Percentiles rank a stretch among this genome's conserved stretches.
These are phyloP conservation scores for Mimumesa dahlbomi DNA, from an alignment of 2,888 invertebrate species.

Conservation along the genomic window DNA sequence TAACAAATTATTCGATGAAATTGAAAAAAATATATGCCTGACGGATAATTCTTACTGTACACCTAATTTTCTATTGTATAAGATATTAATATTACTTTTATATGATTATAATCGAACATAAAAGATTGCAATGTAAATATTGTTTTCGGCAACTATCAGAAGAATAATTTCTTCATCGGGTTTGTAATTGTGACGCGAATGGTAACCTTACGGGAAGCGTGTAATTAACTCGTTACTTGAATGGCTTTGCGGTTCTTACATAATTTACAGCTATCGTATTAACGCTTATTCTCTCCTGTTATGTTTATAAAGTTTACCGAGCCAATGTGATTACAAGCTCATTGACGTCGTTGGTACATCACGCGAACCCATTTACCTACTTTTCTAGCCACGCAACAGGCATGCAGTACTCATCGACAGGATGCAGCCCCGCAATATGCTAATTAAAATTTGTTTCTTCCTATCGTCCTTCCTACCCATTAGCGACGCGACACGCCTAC, in stretches of 20 bases:
- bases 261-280: constrained; percentile 46
- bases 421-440: constrained; percentile 28
- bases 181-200: constrained; percentile 28
- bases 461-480: background rate
- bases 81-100: no score
- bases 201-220: constrained; percentile 10
- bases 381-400: constrained; percentile 52
- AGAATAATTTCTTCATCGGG: background rate
- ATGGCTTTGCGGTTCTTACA: constrained; percentile 41
- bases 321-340: constrained; percentile 58
- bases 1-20: no score
- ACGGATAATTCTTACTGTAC: no score
- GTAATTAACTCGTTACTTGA: constrained; percentile 53
- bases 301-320: constrained; percentile 57
- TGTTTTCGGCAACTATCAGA: no score
- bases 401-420: constrained; percentile 20
- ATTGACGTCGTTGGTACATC: constrained; percentile 56
- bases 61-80: no score
- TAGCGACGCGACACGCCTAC: constrained; percentile 1
- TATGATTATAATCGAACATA: no score
- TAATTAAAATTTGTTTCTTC: constrained; percentile 47
- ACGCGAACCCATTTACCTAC: constrained; percentile 64
- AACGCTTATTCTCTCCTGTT: constrained; percentile 13
- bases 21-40: no score
- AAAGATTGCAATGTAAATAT: no score